These are phyloP conservation scores for Forficula auricularia DNA, from an alignment of 1,140 invertebrate genomes.

Conservation along the genomic window DNA sequence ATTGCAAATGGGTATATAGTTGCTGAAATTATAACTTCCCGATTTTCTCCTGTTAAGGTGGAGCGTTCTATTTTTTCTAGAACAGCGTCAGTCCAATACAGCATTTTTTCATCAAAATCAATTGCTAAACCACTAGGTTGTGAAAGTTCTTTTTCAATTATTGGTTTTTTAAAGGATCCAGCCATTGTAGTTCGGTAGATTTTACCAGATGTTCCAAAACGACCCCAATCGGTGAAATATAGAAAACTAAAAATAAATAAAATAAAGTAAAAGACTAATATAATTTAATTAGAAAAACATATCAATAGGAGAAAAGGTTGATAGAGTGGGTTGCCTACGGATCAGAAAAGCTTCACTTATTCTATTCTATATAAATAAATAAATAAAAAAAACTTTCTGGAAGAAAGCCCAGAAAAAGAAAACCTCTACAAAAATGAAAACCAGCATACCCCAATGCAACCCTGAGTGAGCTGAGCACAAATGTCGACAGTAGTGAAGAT, in stretches of 20 bases:
- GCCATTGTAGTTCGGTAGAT: constrained; percentile 94
- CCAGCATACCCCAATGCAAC: too few species aligned
- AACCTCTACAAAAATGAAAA: too few species aligned
- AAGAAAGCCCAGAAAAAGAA: too few species aligned
- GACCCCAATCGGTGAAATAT: constrained; percentile 86
- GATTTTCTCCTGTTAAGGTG: constrained; percentile 61
- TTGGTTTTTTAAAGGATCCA: constrained; percentile 74
- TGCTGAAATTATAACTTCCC: constrained; percentile 58
- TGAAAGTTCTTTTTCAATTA: constrained; percentile 78
- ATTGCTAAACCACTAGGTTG: constrained; percentile 91
- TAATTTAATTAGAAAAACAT: too few species aligned
- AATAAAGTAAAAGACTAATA: constrained; percentile 1
- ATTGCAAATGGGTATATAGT: constrained; percentile 95
- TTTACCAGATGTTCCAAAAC: constrained; percentile 79
- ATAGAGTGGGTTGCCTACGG: too few species aligned
- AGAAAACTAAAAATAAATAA: constrained; percentile 35
- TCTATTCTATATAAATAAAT: too few species aligned
- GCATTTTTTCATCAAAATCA: constrained; percentile 84
- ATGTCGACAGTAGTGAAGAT: too few species aligned
- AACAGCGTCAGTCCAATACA: constrained; percentile 97
- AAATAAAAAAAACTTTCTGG: too few species aligned
- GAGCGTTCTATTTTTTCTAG: constrained; percentile 92
- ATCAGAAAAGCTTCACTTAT: too few species aligned
- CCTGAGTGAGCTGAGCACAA: too few species aligned
- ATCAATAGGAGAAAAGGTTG: too few species aligned